Evolutionary conservation across 2,888 invertebrate genomes (phyloP).

Genomic region (Endotricha flammealis): DNA sequence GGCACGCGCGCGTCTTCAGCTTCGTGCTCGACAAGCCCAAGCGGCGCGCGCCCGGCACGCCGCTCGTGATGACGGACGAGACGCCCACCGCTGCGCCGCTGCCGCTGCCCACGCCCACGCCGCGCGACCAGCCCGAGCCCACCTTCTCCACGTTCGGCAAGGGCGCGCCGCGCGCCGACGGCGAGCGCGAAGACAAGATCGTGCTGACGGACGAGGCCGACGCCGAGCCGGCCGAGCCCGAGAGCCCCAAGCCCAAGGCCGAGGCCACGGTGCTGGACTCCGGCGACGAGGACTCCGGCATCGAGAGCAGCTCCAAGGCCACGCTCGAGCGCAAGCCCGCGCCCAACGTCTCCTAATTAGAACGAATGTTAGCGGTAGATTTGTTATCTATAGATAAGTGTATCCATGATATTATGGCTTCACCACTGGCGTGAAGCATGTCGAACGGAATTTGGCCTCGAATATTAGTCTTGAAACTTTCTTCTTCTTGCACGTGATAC

Average conservation of each 20-base stretch:
- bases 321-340: conserved; percentile 72
- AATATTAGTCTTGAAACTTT: neutral
- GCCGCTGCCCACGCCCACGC: conserved; percentile 35
- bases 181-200: conserved; percentile 50
- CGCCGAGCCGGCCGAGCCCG: conserved; percentile 33
- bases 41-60: conserved; percentile 37
- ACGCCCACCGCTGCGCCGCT: conserved; percentile 51
- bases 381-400: conserved; percentile 23
- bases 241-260: conserved; percentile 53
- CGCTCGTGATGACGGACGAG: conserved; percentile 66
- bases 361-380: conserved; percentile 19
- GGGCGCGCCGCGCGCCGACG: conserved; percentile 34
- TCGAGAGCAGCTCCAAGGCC: conserved; percentile 79
- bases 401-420: conserved; percentile 4
- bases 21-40: conserved; percentile 63
- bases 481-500: conserved; percentile 5
- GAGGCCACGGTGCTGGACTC: conserved; percentile 81
- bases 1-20: conserved; percentile 62
- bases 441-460: conserved; percentile 5
- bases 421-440: conserved; percentile 6
- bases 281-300: conserved; percentile 82
- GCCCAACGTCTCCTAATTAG: conserved; percentile 47
- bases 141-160: conserved; percentile 81
- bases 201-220: conserved; percentile 43
- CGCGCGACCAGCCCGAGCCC: conserved; percentile 56